Evolutionary conservation across 2,113 vertebrate genomes (phyloP), one percentile per base, ranked within the genome.

Genomic region (Bufo gargarizans): DNA sequence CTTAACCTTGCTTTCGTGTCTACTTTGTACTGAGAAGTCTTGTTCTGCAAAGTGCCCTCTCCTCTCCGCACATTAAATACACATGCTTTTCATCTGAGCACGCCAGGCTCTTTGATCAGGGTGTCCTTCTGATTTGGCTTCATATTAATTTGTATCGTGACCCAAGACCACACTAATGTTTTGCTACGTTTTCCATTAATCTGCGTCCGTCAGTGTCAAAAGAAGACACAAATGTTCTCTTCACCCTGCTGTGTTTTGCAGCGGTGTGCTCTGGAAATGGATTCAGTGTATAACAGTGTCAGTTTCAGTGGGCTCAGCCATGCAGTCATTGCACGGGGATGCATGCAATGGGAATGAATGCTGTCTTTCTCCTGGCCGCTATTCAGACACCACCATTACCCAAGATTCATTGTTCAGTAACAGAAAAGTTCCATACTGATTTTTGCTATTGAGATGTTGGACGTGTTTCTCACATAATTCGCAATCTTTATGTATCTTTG

Each of bases 91-190:
- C 72, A 84, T 77, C 53, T 4, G 47, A 69, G 87, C 61, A 77
- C 71, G 65, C 56, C 19, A 13, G 58, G n/a, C 72, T 65, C 87
- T 88, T 88, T 88, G 87, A 84, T 89, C 81, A 53, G 71, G 2
- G n/a, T 83, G 59, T 69, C 58, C 74, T 84, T 84, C 72, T 84
- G 61, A 61, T 67, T 55, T 67, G 59, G 71, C 67, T 67, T 88
- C 87, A 56, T 84, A 65, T 58, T 84, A 65, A 88, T 88, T 88
- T 84, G 81, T 88, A 83, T 88, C 78, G 82, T 77, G 58, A 88
- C 82, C 87, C 74, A 55, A 78, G 72, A 78, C 77, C 77, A 69
- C 56, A 43, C 82, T 88, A 88, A 88, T 88, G 33, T 16, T 49
- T 47, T 77, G 81, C 81, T 88, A 84, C 82, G 45, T 84, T 55